Conservation (phyloP, 2,888 invertebrate genomes). For the Strigamia transsilvanica region DNA sequence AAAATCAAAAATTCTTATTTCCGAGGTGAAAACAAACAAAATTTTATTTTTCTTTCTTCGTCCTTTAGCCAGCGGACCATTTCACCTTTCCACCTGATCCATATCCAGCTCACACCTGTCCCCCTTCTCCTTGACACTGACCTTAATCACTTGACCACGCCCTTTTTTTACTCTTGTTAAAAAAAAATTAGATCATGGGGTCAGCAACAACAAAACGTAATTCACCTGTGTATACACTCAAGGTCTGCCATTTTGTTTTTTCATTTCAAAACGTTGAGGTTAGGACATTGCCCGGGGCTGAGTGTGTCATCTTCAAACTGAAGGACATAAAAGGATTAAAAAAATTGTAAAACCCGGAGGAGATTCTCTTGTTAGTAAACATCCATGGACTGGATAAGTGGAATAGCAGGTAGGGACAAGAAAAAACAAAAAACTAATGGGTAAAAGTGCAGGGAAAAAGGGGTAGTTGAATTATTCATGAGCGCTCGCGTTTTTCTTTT, state of each 20-base stretch:
- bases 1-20: neutral
- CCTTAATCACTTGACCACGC: slow-evolving; percentile 27
- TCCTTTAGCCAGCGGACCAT: neutral
- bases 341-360: neutral
- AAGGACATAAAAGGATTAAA: slow-evolving; percentile 26
- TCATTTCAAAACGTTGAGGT: slow-evolving; percentile 5
- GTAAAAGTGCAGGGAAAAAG: neutral
- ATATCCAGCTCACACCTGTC: slow-evolving; percentile 4
- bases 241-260: slow-evolving; percentile 42
- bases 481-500: neutral
- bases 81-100: slow-evolving; percentile 40
- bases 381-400: slow-evolving; percentile 36
- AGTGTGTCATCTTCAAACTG: slow-evolving; percentile 43
- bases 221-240: slow-evolving; percentile 13
- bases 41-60: neutral
- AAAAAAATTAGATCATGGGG: slow-evolving; percentile 34
- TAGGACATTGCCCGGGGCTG: slow-evolving; percentile 29
- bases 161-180: slow-evolving; percentile 18
- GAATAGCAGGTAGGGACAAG: slow-evolving; percentile 22
- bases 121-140: slow-evolving; percentile 47
- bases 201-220: slow-evolving; percentile 36
- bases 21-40: neutral
- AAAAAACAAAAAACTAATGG: neutral
- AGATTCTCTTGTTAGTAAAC: slow-evolving; percentile 37
- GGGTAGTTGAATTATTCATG: neutral